These are phyloP conservation scores for Semicossyphus pulcher DNA, from an alignment of 2,113 vertebrate species.

Conservation along the genomic window DNA sequence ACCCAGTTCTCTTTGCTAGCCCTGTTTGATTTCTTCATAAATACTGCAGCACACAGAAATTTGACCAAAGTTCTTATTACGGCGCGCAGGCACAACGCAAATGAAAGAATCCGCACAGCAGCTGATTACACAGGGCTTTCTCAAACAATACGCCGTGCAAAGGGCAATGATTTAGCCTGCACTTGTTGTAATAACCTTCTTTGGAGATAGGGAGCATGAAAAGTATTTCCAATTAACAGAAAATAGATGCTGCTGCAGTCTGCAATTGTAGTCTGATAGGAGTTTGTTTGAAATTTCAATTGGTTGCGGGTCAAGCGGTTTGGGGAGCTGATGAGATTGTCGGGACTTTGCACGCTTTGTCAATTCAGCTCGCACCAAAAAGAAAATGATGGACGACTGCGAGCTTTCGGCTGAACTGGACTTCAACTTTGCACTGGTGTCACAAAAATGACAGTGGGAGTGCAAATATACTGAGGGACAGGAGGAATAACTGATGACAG, in stretches of 20 bases:
- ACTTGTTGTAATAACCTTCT: constrained; percentile 46
- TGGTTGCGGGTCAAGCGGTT: neutral
- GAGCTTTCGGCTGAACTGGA: neutral
- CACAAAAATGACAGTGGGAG: neutral
- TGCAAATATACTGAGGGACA: neutral
- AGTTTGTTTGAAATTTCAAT: constrained; percentile 23
- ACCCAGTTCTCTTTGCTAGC: constrained; percentile 69
- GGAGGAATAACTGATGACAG: neutral
- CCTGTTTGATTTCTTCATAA: constrained; percentile 63
- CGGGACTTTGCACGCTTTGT: neutral
- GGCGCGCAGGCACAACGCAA: constrained; percentile 46
- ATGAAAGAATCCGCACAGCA: constrained; percentile 34
- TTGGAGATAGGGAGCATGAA: constrained; percentile 39
- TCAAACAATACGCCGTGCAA: constrained; percentile 29
- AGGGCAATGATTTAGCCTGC: constrained; percentile 10
- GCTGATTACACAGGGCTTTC: constrained; percentile 43
- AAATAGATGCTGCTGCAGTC: constrained; percentile 13
- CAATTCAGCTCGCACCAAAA: neutral
- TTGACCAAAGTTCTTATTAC: constrained; percentile 61
- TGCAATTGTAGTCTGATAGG: neutral
- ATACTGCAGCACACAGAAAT: constrained; percentile 55
- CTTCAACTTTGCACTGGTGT: neutral
- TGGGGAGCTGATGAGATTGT: neutral
- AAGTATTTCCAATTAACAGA: constrained; percentile 36
- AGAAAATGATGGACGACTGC: neutral